Percentiles rank a stretch among this genome's conserved stretches.
Evolutionary conservation across 2,113 vertebrate genomes (phyloP).

Genomic region (Myanophis thanlyinensis): DNA sequence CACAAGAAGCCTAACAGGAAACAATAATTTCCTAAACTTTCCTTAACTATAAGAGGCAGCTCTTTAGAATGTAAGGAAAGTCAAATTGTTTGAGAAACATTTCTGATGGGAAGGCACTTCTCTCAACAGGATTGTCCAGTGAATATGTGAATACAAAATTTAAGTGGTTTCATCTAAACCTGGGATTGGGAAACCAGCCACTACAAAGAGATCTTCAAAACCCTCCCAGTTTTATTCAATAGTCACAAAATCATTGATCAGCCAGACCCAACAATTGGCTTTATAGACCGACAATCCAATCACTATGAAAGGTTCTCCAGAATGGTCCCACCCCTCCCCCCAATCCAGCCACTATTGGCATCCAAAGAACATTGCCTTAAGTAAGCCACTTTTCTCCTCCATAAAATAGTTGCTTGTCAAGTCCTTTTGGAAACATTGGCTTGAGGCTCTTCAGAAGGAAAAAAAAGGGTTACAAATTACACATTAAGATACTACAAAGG

Average conservation of each 20-base stretch:
- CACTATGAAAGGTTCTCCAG: neutral
- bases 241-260: slow-evolving; percentile 32
- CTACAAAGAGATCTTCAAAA: slow-evolving; percentile 5
- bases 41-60: neutral
- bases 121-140: neutral
- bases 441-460: slow-evolving; percentile 1
- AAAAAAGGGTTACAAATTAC: slow-evolving; percentile 27
- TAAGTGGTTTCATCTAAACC: neutral
- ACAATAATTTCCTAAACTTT: neutral
- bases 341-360: neutral
- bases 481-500: slow-evolving; percentile 39
- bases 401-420: slow-evolving; percentile 42
- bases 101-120: neutral
- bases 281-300: neutral
- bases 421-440: slow-evolving; percentile 15
- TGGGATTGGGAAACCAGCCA: neutral
- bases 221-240: slow-evolving; percentile 45
- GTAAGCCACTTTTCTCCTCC: slow-evolving; percentile 38
- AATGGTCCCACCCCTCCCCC: slow-evolving; percentile 10
- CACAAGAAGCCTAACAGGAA: neutral
- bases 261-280: slow-evolving; percentile 9
- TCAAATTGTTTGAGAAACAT: neutral
- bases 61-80: neutral
- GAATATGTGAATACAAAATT: neutral
- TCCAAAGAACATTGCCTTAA: slow-evolving; percentile 48